Evolutionary conservation across 2,797 vertebrate genomes (phyloP).

Genomic region (Sebastes steindachneri): DNA sequence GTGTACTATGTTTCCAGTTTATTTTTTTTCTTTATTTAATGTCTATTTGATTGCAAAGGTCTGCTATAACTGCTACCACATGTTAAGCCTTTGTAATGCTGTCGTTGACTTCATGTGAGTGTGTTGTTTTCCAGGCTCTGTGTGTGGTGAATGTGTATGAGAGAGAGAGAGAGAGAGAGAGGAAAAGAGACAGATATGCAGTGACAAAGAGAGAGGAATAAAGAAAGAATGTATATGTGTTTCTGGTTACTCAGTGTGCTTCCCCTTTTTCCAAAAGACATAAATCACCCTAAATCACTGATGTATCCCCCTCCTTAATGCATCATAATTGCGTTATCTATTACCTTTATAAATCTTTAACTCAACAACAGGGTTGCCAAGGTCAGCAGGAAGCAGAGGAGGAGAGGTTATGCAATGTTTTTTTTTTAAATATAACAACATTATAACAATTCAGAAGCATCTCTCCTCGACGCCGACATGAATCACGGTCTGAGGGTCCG

Average conservation of each 20-base stretch:
- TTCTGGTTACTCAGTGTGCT: conserved; percentile 8
- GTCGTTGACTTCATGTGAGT: conserved; percentile 59
- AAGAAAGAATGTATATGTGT: conserved; percentile 5
- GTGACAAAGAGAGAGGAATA: conserved; percentile 31
- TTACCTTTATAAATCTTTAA: conserved; percentile 9
- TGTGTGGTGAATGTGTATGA: conserved; percentile 52
- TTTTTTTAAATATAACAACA: conserved; percentile 11
- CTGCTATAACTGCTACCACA: conserved; percentile 69
- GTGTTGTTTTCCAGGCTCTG: conserved; percentile 70
- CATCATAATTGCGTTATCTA: background rate
- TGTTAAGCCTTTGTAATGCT: conserved; percentile 65
- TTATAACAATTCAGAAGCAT: conserved; percentile 13
- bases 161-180: conserved; percentile 10
- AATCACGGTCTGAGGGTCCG: conserved; percentile 19
- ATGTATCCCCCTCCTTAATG: background rate
- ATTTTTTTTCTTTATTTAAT: conserved; percentile 40
- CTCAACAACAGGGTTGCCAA: conserved; percentile 13
- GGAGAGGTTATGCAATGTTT: conserved; percentile 20
- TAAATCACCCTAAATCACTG: conserved; percentile 8
- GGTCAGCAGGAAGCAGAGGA: background rate
- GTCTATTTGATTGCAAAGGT: conserved; percentile 59
- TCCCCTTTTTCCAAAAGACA: background rate
- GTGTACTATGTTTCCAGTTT: conserved; percentile 37
- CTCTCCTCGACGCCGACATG: conserved; percentile 24
- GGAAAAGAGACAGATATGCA: conserved; percentile 18